Evolutionary conservation across 2,797 vertebrate species (phyloP), one percentile per base, ranked within the genome.

Genomic region (Discoglossus pictus): DNA sequence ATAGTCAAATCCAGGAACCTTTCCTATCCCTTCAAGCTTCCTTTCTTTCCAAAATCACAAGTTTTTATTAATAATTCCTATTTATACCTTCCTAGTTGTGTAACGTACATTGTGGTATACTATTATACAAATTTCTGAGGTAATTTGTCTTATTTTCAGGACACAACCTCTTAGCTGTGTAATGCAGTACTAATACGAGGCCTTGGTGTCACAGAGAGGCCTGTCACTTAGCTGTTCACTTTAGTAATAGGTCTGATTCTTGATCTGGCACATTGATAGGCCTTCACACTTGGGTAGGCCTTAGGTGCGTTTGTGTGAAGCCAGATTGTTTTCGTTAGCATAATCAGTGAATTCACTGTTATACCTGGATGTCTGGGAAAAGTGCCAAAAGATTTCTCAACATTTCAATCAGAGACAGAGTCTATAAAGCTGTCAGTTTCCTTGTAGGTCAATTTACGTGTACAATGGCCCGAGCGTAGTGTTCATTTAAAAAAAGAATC

Each of bases 361-460:
- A 86, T 93, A 95, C 92, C 93, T 95, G 91, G 85, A 90, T 84
- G 79, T 89, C 84, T 90, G 86, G 89, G 90, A 90, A 84, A 86
- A 85, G 77, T 83, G 89, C 87, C 90, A 92, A 83, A 81, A 84
- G 89, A 87, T 88, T 92, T 92, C 87, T 87, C 88, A 89, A 89
- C 87, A 88, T 91, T 88, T 84, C 80, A 88, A 86, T 83, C 80
- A 74, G 83, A 83, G 84, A 80, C 83, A 78, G 80, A 83, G 82
- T 87, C 86, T 81, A 87, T 92, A 93, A 93, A 95, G 83, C 91
- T 94, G 89, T 92, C 91, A 92, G 79, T 82, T 88, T 87, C 83
- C 84, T 88, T 91, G 87, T 89, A 92, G 85, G 87, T 86, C 86
- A 88, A 82, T 88, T 90, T 92, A 89, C 85, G 87, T 92, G 90